Percentiles rank a stretch among this genome's conserved stretches.
These are phyloP conservation scores for Zaprionus lachaisei DNA, from an alignment of 1,140 invertebrate genomes.

Conservation along the genomic window DNA sequence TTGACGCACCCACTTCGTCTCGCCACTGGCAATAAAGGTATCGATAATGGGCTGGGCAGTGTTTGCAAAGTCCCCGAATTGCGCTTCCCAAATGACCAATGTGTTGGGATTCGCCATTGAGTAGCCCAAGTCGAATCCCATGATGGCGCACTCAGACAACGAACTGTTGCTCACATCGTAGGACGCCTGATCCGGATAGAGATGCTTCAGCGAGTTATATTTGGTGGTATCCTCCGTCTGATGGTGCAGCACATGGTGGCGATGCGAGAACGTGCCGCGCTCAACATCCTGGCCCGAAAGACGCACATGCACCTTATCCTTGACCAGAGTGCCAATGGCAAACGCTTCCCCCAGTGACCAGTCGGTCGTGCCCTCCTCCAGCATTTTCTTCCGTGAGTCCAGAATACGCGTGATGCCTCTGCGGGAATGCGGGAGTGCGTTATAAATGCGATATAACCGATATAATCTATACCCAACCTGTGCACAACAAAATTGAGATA, in stretches of 20 bases:
- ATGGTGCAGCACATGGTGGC: conserved; percentile 99
- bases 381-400: conserved; percentile 95
- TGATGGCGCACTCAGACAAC: conserved; percentile 95
- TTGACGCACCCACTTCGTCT: conserved; percentile 99
- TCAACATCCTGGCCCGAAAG: conserved; percentile 99
- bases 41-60: conserved; percentile 99
- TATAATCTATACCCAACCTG: conserved; percentile 85
- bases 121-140: conserved; percentile 98
- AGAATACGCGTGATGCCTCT: conserved; percentile 88
- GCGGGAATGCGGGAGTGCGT: background rate
- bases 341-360: conserved; percentile 99
- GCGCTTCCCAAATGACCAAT: conserved; percentile 98
- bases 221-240: conserved; percentile 97
- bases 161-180: conserved; percentile 99
- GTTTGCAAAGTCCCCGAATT: conserved; percentile 99
- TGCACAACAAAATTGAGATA: conserved; percentile 98
- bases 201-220: conserved; percentile 94
- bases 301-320: conserved; percentile 96
- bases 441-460: background rate
- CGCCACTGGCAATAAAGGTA: conserved; percentile 98
- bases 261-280: conserved; percentile 96
- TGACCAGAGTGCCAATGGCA: conserved; percentile 97
- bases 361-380: conserved; percentile 94
- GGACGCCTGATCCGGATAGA: conserved; percentile 97
- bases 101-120: conserved; percentile 99